Conservation (phyloP, 2,888 invertebrate genomes). For the Trypoxylon attenuatum region DNA sequence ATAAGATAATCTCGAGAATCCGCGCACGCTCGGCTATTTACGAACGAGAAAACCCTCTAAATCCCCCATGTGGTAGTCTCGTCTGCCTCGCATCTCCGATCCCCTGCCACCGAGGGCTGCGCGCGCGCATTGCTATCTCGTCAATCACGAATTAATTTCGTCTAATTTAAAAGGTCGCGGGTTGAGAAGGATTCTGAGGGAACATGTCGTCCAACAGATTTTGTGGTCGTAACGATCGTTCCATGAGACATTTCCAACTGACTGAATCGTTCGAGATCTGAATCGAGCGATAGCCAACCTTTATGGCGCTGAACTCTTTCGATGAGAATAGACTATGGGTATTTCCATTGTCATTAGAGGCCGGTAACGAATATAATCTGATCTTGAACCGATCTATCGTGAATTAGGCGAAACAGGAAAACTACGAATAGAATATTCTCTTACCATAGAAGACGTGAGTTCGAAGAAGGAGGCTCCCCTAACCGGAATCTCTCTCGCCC, state of each 20-base stretch:
- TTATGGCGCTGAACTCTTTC: too few species aligned
- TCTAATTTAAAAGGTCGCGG: not conserved
- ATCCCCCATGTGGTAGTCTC: constrained; percentile 39
- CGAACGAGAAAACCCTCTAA: constrained; percentile 41
- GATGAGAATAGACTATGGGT: too few species aligned
- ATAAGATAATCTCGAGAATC: constrained; percentile 46
- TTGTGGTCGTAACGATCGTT: not conserved
- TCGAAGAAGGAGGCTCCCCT: constrained; percentile 17
- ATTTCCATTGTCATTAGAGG: too few species aligned
- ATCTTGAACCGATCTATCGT: too few species aligned
- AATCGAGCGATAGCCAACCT: not conserved
- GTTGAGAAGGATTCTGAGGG: not conserved
- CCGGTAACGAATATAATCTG: too few species aligned
- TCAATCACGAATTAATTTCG: constrained; percentile 28
- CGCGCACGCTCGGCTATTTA: constrained; percentile 38
- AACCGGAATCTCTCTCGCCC: constrained; percentile 16
- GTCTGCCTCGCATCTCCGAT: constrained; percentile 32
- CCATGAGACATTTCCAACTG: not conserved
- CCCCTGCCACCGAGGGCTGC: constrained; percentile 35
- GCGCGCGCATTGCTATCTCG: constrained; percentile 34
- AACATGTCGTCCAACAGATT: not conserved
- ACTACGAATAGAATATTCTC: too few species aligned
- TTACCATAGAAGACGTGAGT: not conserved
- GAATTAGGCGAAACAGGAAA: too few species aligned
- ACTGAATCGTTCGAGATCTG: not conserved